Evolutionary conservation across 2,888 invertebrate species (phyloP), one percentile per base, ranked within the genome.

Genomic region (Callimorpha dominula): DNA sequence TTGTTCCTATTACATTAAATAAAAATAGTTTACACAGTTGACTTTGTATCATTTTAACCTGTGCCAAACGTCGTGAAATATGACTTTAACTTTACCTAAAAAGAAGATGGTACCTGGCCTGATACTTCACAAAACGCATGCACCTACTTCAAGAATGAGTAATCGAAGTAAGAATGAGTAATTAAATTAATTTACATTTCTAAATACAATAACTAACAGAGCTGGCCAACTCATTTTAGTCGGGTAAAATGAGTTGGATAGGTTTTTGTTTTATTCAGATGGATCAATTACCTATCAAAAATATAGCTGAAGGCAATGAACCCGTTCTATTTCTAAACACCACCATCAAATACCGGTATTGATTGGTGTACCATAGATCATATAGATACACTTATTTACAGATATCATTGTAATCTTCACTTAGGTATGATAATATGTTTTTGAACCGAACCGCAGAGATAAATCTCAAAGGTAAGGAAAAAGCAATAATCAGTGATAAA

Each of bases 401-500:
- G 76, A 84, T 84, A 85, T 82, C 84, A 82, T 79, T 82, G 79
- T 78, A 82, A 84, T 84, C 72, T 83, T 43, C 68, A 75, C 71
- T 63, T 74, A 70, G 65, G 68, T 75, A 76, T 82, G 75, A 81
- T 85, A 78, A 83, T 80, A 80, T 60, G 69, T 76, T 77, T 81
- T 78, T 78, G 79, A 72, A 82, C 73, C 77, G 72, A 81, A 79
- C 75, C 77, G 80, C 80, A 81, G 84, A 87, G 85, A 91, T 91
- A 92, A 89, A 90, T 92, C 84, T 89, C 88, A 89, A 87, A 42
- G 42, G 60, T 74, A 88, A 72, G 65, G 85, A 91, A 92, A 94
- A 93, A 92, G 92, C 88, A 93, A 94, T 93, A 94, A 94, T 94
- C 92, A 92, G 89, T 91, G 90, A 89, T 89, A 89, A 86, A 85